Conservation (phyloP, 2,797 vertebrate species). For the Argya squamiceps region DNA sequence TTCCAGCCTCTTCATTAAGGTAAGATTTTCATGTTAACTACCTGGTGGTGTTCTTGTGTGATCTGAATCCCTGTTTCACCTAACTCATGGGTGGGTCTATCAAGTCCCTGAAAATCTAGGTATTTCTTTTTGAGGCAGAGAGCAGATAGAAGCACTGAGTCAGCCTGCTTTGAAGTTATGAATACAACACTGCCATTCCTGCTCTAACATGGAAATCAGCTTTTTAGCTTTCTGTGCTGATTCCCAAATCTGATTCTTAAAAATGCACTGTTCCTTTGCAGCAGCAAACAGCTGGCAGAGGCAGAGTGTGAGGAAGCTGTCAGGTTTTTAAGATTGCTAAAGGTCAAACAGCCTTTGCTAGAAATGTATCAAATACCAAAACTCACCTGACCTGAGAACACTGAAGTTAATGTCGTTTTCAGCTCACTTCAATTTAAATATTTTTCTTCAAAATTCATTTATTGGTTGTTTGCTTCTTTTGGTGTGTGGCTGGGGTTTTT, state of each 20-base stretch:
- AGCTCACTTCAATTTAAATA: neutral
- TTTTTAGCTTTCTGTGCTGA: neutral
- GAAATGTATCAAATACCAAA: neutral
- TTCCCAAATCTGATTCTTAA: neutral
- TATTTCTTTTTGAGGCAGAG: neutral
- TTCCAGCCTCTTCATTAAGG: constrained; percentile 93
- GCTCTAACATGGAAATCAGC: neutral
- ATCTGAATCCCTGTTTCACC: neutral
- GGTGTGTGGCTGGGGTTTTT: neutral
- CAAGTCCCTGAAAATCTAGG: neutral
- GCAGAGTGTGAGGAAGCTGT: neutral
- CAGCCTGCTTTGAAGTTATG: neutral
- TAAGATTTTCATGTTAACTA: constrained; percentile 53
- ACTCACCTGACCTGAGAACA: neutral
- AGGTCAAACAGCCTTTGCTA: neutral
- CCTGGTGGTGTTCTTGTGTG: neutral
- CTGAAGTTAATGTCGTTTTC: neutral
- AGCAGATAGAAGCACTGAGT: neutral
- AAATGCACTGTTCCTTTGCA: neutral
- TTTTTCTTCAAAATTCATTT: neutral
- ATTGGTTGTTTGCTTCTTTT: neutral
- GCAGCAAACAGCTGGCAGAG: neutral
- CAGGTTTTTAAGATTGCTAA: neutral
- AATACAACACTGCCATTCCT: neutral
- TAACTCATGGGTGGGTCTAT: neutral